These are phyloP conservation scores for Sarcoramphus papa DNA, from an alignment of 2,797 vertebrate genomes.

Conservation along the genomic window DNA sequence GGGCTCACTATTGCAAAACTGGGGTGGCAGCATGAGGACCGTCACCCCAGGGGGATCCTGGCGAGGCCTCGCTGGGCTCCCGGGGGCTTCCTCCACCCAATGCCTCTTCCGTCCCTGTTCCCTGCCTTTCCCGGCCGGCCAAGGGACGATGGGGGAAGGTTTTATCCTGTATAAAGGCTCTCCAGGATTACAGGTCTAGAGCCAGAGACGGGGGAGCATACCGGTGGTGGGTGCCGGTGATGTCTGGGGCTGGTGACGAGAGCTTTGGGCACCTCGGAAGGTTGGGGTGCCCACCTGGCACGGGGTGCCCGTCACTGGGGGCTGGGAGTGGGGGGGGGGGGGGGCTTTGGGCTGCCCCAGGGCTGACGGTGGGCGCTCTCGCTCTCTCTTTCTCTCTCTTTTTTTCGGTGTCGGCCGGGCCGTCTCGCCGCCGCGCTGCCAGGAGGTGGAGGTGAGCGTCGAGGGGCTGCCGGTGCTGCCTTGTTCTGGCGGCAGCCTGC, in stretches of 20 bases:
- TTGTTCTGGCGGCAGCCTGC: rapidly evolving
- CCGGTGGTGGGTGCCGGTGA: background rate
- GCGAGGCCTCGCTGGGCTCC: background rate
- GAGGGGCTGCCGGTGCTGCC: background rate
- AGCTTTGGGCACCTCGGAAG: background rate
- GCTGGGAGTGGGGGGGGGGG: background rate
- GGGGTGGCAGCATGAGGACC: rapidly evolving
- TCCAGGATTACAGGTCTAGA: background rate
- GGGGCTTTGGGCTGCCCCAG: background rate
- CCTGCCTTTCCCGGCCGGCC: background rate
- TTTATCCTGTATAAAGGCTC: background rate
- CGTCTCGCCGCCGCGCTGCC: rapidly evolving
- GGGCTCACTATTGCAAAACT: background rate
- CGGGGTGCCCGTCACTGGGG: rapidly evolving
- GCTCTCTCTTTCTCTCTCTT: background rate
- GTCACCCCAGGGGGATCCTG: background rate
- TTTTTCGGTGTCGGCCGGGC: background rate
- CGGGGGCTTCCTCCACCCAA: background rate
- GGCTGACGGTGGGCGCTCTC: rapidly evolving
- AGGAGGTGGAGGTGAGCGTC: constrained; percentile 46
- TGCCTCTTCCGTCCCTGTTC: background rate
- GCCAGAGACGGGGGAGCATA: background rate
- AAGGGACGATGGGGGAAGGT: background rate
- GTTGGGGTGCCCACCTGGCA: background rate
- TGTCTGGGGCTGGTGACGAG: background rate